Base-by-base conservation (phyloP, 2,797 vertebrate species). In the Paguma larvata region DNA sequence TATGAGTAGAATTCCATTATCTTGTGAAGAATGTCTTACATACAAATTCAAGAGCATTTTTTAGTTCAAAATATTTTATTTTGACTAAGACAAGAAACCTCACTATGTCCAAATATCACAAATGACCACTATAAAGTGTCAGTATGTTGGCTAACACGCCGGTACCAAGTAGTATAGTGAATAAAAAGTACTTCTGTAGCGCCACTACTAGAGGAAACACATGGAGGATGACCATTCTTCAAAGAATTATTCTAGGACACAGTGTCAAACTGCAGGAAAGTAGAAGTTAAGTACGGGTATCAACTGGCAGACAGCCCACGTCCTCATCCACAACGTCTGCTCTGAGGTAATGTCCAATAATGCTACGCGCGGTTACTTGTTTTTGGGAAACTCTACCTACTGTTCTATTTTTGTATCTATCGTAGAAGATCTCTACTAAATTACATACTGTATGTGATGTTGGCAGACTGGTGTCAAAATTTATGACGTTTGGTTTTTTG, bases 391-490 rank as follows among this genome's bases (percentile, higher is more conserved):
- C 62, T 51, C 16, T 3, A 53, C 2, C 44, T 6, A 67, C 1
- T 38, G 78, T 19, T 53, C 19, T 14, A 63, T 7, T 65, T 16
- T 1, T 6, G 2, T 27, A 25, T 38, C 32, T 46, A 19, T 25
- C 21, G 23, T 10, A 30, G 18, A 0, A 11, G 67, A 38, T 0
- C 16, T 0, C 2, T 34, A n/a, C 25, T 44, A 75, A 53, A 32
- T 82, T 67, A 99, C 99, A 97, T 98, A 99, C 99, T 97, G 99
- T 91, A 32, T 99, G 99, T 77, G 99, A 99, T 0, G 99, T 99
- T 56, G 99, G 99, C 92, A 99, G 99, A 97, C 99, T 99, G 80
- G 99, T 99, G 98, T 99, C 99, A 98, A 99, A 99, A 95, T 99
- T 99, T 97, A 99, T 99, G 97, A 99, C 97, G 73, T 98, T 99